Evolutionary conservation across 2,888 invertebrate species (phyloP).

Genomic region (Noctua comes): DNA sequence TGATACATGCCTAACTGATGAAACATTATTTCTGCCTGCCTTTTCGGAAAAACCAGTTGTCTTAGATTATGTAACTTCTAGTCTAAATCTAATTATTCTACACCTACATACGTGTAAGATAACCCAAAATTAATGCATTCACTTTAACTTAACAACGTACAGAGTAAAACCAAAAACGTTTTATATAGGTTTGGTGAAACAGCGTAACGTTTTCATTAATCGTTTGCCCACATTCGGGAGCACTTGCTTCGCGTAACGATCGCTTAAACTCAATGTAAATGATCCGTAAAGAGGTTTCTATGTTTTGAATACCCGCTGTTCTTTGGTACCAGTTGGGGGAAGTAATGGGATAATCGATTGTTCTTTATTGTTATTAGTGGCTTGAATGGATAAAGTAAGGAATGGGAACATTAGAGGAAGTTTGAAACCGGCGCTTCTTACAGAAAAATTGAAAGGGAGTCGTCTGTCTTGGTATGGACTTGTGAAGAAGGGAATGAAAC

Average conservation of each 20-base stretch:
- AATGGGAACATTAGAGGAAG: neutral
- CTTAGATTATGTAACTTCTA: neutral
- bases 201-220: constrained; percentile 63
- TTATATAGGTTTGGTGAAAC: constrained; percentile 51
- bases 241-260: constrained; percentile 43
- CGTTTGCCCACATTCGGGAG: constrained; percentile 58
- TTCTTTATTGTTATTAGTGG: constrained; percentile 15
- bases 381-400: constrained; percentile 1
- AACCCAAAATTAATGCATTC: constrained; percentile 41
- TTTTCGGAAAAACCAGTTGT: too few relatives aligned
- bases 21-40: too few relatives aligned
- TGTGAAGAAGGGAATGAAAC: neutral
- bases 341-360: constrained; percentile 32
- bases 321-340: constrained; percentile 26
- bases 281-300: constrained; percentile 55
- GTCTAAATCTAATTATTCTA: neutral
- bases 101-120: neutral
- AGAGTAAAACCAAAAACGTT: constrained; percentile 48
- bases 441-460: neutral
- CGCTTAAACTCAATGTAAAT: constrained; percentile 58
- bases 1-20: too few relatives aligned
- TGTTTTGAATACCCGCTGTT: constrained; percentile 46
- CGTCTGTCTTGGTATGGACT: neutral
- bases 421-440: neutral
- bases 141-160: constrained; percentile 33